A percentile compares a stretch with the other conserved stretches of the same genome.
Conservation (phyloP, 1,140 invertebrate species). For the Hyposmocoma kahamanoa region DNA sequence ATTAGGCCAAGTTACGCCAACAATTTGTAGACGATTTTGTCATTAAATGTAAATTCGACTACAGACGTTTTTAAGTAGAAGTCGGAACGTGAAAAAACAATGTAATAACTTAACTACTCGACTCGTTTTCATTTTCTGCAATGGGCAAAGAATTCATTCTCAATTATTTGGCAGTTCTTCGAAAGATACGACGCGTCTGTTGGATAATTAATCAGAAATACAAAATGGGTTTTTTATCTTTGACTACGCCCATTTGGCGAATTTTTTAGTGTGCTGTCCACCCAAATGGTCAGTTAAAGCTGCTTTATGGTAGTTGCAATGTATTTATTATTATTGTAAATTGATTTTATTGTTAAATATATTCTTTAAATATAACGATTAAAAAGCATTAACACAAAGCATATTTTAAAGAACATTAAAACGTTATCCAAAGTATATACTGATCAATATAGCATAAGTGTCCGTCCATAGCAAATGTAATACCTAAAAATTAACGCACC, state of each 20-base stretch:
- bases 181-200: conserved; percentile 2
- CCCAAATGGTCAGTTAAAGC: neutral
- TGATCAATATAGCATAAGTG: no score
- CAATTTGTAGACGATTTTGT: conserved; percentile 4
- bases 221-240: conserved; percentile 1
- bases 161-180: conserved; percentile 19
- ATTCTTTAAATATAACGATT: no score
- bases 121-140: conserved; percentile 16
- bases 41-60: conserved; percentile 29
- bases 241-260: no score
- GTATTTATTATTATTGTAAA: no score
- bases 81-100: conserved; percentile 14
- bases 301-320: neutral
- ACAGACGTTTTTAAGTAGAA: conserved; percentile 21
- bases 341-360: no score
- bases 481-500: no score
- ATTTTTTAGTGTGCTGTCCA: neutral
- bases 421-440: no score
- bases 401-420: no score
- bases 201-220: neutral
- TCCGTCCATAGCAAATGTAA: no score
- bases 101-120: conserved; percentile 41
- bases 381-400: no score
- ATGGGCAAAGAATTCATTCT: conserved; percentile 25
- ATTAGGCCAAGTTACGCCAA: neutral